Evolutionary conservation across 2,888 invertebrate species (phyloP).

Genomic region (Cylloceria caligata): DNA sequence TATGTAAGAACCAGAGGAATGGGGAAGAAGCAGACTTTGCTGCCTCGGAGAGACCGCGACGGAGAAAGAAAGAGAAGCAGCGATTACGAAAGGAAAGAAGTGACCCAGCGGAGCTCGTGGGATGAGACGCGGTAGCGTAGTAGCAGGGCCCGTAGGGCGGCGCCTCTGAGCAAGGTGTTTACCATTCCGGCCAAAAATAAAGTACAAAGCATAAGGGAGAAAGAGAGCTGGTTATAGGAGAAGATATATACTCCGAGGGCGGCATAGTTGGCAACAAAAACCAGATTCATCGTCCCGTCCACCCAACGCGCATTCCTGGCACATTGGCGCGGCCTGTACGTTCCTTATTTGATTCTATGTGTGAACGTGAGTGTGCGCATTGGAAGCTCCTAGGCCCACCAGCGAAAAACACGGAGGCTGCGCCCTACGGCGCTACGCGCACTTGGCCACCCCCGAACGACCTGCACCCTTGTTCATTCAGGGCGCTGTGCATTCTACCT

Average conservation of each 20-base stretch:
- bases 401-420: conserved; percentile 37
- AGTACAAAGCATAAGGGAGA: conserved; percentile 73
- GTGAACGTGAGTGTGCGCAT: neutral
- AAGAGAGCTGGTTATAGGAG: conserved; percentile 47
- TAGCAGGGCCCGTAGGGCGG: conserved; percentile 75
- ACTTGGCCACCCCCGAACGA: conserved; percentile 7
- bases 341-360: conserved; percentile 27
- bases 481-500: conserved; percentile 20
- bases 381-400: neutral
- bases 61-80: conserved; percentile 35
- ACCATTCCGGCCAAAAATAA: conserved; percentile 83
- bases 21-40: conserved; percentile 13
- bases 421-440: conserved; percentile 13
- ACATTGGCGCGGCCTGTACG: conserved; percentile 73
- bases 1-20: conserved; percentile 27
- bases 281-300: conserved; percentile 75
- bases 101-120: neutral
- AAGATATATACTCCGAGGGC: conserved; percentile 35
- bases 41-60: neutral
- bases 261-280: conserved; percentile 80
- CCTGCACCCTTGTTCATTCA: conserved; percentile 66
- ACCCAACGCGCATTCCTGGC: conserved; percentile 74
- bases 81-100: conserved; percentile 36
- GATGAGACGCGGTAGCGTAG: conserved; percentile 50
- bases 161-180: conserved; percentile 84